These are phyloP conservation scores for Ifrita kowaldi DNA, from an alignment of 2,113 vertebrate genomes.

Conservation along the genomic window DNA sequence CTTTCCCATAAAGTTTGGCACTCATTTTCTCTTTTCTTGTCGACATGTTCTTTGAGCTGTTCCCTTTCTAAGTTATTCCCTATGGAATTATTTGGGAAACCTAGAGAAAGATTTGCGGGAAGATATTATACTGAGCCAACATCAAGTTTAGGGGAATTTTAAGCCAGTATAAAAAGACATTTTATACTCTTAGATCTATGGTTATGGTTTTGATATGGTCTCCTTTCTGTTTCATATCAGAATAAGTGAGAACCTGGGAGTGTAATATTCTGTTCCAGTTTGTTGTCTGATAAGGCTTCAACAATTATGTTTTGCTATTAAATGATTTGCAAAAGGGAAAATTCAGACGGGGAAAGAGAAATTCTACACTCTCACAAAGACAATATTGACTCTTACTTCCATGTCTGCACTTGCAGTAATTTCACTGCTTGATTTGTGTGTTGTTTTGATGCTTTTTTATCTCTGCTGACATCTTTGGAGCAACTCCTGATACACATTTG, in stretches of 20 bases:
- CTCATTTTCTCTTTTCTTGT: neutral
- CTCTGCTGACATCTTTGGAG: neutral
- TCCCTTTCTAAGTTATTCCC: neutral
- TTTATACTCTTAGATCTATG: neutral
- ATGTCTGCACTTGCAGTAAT: neutral
- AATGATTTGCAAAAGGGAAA: neutral
- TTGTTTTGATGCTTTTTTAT: neutral
- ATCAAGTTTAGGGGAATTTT: neutral
- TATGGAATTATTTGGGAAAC: neutral
- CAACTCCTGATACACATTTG: neutral
- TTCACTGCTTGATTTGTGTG: neutral
- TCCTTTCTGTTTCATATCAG: neutral
- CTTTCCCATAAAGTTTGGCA: neutral
- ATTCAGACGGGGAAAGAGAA: neutral
- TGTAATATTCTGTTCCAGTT: neutral
- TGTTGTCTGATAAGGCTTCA: neutral
- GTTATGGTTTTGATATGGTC: neutral
- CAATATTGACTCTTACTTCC: neutral
- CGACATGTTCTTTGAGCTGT: neutral
- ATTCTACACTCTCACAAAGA: neutral
- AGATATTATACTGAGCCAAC: neutral
- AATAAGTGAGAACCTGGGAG: neutral
- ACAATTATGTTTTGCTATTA: neutral
- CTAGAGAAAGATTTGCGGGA: neutral
- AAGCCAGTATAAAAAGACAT: neutral